Conservation (phyloP, 2,113 vertebrate genomes). For the Donacobius atricapilla region DNA sequence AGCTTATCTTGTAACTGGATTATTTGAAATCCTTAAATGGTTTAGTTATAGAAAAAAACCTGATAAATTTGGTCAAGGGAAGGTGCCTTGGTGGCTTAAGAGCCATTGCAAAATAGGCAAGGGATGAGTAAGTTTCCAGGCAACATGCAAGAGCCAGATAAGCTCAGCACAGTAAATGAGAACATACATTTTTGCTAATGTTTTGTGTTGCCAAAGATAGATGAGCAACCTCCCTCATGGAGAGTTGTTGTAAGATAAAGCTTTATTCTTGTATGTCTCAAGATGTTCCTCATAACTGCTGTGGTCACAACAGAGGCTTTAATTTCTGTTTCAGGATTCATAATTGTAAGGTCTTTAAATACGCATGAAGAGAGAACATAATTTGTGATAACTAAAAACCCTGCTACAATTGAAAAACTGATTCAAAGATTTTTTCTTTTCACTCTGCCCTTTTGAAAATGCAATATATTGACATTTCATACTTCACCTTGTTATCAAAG, state of each 20-base stretch:
- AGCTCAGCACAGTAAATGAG: neutral
- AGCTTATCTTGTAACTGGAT: neutral
- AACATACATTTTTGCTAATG: neutral
- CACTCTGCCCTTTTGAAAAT: neutral
- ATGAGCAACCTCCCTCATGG: neutral
- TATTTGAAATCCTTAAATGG: neutral
- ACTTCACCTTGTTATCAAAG: slow-evolving; percentile 83
- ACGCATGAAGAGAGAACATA: rapidly evolving
- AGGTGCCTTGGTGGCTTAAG: neutral
- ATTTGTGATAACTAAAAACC: neutral
- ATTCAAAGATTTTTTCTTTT: neutral
- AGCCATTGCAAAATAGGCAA: neutral
- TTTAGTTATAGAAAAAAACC: neutral
- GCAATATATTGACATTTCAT: neutral
- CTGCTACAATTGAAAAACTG: neutral
- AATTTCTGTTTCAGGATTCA: neutral
- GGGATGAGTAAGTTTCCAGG: neutral
- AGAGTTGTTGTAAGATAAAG: neutral
- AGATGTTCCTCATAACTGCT: neutral
- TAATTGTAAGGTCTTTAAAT: neutral
- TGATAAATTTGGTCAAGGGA: neutral
- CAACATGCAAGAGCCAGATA: neutral
- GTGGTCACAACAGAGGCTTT: neutral
- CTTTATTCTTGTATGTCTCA: neutral
- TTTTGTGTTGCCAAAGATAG: neutral